phyloP scores from a whole-genome alignment of 2,797 vertebrate species.

The Micropoecilia bifurca region DNA sequence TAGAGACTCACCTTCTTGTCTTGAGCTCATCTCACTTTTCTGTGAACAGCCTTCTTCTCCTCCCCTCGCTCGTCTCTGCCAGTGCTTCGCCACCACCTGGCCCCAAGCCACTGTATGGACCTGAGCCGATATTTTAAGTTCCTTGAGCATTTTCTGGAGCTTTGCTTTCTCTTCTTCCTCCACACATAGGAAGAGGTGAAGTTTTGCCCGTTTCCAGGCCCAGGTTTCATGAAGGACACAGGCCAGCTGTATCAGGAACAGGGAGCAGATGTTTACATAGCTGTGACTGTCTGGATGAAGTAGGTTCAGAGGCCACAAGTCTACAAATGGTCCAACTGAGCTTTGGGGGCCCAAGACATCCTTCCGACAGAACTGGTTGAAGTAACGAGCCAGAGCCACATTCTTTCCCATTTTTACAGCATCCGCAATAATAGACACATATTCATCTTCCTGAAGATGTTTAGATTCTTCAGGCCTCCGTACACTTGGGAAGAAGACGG shows the following conservation, averaged over 20 bases:
- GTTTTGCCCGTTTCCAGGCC: constrained; percentile 82
- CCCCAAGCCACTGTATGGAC: constrained; percentile 87
- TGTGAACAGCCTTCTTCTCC: background rate
- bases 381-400: constrained; percentile 85
- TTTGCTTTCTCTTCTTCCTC: constrained; percentile 86
- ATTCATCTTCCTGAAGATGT: constrained; percentile 82
- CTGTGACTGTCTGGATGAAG: constrained; percentile 83
- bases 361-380: constrained; percentile 80
- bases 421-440: constrained; percentile 86
- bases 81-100: constrained; percentile 83
- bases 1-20: background rate
- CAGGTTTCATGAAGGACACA: constrained; percentile 86
- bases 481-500: constrained; percentile 66
- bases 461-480: constrained; percentile 61
- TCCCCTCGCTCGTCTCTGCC: constrained; percentile 73
- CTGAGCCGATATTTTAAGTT: constrained; percentile 86
- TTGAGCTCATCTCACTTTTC: constrained; percentile 15
- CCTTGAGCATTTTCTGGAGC: constrained; percentile 83
- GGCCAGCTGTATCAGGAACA: constrained; percentile 90
- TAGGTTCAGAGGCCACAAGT: constrained; percentile 90
- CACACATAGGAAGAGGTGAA: constrained; percentile 88
- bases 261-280: constrained; percentile 88
- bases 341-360: constrained; percentile 33
- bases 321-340: constrained; percentile 66
- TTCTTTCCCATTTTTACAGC: constrained; percentile 92